Base-by-base conservation (phyloP, 2,888 invertebrate species). In the Zootermopsis nevadensis region DNA sequence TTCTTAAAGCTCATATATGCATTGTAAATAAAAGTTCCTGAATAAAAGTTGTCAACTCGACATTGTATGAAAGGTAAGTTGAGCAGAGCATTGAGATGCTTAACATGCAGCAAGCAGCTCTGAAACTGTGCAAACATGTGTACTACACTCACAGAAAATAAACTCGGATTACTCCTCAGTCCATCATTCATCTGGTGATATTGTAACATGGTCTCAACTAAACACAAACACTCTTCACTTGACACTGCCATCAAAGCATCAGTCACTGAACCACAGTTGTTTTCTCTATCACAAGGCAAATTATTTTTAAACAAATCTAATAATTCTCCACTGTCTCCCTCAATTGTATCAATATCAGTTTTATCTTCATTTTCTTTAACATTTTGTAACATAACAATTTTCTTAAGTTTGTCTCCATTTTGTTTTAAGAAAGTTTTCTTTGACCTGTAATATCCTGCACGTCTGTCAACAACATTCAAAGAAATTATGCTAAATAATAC, bases 1-100 rank as follows among this genome's bases (percentile, higher is more conserved):
- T 90, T 91, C 84, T 91, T 92, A 77, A 96, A 90, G 89, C 93
- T 92, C 42, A 89, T 89, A 83, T 93, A 93, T 38, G 94, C 89
- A 89, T 96, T 96, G 87, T 96, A 96, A 0, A 95, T 88, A 88
- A 96, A 94, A 0, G 95, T 94, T 0, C 96, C 96, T 89, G 95
- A 94, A 86, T 92, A 95, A 85, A 93, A 90, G 86, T 93, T 92
- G n/a, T 92, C 92, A 87, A 94, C 91, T 60, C 90, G 89, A 67
- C 93, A 91, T 85, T 90, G 89, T 55, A 90, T 87, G 87, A 93
- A 93, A 0, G 94, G 94, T 83, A 89, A 90, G 83, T 91, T 90
- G 80, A 96, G 91, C 66, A 96, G 87, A 0, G 90, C 90, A 89
- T 96, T 96, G 19, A 96, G 89, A 86, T 92, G 89, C 86, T 92